phyloP scores from a whole-genome alignment of 2,888 invertebrate genomes.

The Julus scandinavius region DNA sequence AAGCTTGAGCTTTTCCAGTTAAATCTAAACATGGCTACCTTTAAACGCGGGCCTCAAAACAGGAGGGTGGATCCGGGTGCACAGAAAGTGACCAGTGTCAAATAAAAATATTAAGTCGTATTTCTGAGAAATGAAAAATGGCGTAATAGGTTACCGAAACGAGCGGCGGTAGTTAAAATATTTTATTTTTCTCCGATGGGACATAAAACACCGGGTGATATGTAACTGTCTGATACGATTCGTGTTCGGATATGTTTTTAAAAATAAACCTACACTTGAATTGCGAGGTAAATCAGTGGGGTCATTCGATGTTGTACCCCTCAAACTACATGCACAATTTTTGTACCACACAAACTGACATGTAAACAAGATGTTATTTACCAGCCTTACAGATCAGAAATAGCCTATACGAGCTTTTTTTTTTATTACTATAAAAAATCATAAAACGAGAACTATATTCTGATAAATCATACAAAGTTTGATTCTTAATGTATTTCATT shows the following conservation, averaged over 20 bases:
- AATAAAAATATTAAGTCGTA: background rate
- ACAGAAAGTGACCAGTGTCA: background rate
- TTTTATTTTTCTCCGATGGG: background rate
- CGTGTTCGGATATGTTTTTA: background rate
- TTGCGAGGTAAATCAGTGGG: too few species aligned
- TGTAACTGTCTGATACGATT: background rate
- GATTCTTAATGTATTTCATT: too few species aligned
- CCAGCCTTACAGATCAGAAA: too few species aligned
- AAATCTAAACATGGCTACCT: background rate
- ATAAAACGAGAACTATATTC: too few species aligned
- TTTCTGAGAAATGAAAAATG: conserved; percentile 17
- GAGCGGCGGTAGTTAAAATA: background rate
- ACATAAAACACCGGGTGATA: background rate
- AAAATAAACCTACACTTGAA: background rate
- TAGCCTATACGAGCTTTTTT: too few species aligned
- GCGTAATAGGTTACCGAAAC: background rate
- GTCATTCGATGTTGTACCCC: background rate
- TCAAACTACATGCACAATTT: background rate
- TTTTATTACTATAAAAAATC: too few species aligned
- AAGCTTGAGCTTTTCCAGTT: background rate
- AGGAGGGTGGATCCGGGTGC: conserved; percentile 2
- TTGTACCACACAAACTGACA: too few species aligned
- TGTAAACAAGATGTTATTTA: too few species aligned
- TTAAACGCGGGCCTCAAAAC: background rate
- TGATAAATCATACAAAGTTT: too few species aligned